Evolutionary conservation across 2,888 invertebrate species (phyloP).

Genomic region (Cephalotes varians): DNA sequence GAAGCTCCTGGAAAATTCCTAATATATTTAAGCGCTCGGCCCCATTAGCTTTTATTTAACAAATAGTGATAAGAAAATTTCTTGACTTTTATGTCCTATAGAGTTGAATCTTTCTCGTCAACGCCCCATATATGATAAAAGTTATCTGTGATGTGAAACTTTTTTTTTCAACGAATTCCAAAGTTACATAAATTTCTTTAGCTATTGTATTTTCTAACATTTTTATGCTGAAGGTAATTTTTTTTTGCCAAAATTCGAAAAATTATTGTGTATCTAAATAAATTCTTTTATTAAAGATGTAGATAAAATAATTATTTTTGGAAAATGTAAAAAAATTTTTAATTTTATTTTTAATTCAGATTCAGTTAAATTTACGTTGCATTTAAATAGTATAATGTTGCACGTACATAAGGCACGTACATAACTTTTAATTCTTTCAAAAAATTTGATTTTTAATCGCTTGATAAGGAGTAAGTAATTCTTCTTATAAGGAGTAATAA

Average conservation of each 20-base stretch:
- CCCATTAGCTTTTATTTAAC: conserved; percentile 31
- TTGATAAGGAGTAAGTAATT: no score
- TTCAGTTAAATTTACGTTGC: neutral
- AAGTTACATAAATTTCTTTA: neutral
- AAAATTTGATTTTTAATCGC: neutral
- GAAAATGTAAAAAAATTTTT: neutral
- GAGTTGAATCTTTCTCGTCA: conserved; percentile 23
- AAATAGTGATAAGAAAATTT: conserved; percentile 36
- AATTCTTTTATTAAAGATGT: neutral
- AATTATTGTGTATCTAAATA: neutral
- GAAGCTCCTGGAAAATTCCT: conserved; percentile 25
- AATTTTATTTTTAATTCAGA: neutral
- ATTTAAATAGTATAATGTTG: neutral
- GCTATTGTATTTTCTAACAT: neutral
- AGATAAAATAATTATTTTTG: neutral
- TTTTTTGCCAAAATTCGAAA: neutral
- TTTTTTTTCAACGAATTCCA: neutral
- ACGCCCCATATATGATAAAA: neutral
- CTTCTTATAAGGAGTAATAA: conserved; percentile 2
- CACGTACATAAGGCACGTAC: no score
- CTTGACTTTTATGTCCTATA: conserved; percentile 23
- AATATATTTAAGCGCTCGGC: conserved; percentile 12
- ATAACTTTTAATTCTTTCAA: neutral
- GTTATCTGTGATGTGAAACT: neutral
- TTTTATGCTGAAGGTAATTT: neutral